Percentiles rank a stretch among this genome's conserved stretches.
These are phyloP conservation scores for Lepidurus couesii DNA, from an alignment of 1,140 invertebrate genomes.

Conservation along the genomic window DNA sequence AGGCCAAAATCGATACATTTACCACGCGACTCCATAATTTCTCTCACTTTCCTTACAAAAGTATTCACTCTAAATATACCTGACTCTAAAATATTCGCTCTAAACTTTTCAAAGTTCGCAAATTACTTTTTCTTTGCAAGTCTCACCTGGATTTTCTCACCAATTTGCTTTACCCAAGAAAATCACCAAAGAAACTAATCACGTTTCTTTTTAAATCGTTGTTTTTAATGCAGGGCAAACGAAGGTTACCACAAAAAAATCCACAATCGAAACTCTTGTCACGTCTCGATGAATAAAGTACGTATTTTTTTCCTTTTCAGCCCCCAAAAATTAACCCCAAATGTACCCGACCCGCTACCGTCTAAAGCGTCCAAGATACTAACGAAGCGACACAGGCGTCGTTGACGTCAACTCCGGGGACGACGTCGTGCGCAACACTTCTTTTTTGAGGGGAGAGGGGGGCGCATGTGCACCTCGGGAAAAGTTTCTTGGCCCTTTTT, in stretches of 20 bases:
- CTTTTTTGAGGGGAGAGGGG: neutral
- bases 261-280: no score
- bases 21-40: neutral
- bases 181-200: neutral
- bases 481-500: neutral
- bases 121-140: neutral
- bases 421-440: neutral
- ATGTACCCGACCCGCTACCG: neutral
- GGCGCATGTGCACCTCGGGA: neutral
- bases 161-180: neutral
- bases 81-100: no score
- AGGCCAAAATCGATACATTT: conserved; percentile 2
- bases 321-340: no score
- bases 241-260: no score
- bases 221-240: no score
- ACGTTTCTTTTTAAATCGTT: no score
- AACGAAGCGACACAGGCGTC: neutral
- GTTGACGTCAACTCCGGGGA: neutral
- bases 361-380: conserved; percentile 5
- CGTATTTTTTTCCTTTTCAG: no score
- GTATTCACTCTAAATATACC: no score
- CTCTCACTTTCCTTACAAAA: neutral
- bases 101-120: neutral
- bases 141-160: neutral
- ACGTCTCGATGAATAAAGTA: no score